Conservation (phyloP, 2,113 vertebrate species). For the Hippocampus guttulatus region DNA sequence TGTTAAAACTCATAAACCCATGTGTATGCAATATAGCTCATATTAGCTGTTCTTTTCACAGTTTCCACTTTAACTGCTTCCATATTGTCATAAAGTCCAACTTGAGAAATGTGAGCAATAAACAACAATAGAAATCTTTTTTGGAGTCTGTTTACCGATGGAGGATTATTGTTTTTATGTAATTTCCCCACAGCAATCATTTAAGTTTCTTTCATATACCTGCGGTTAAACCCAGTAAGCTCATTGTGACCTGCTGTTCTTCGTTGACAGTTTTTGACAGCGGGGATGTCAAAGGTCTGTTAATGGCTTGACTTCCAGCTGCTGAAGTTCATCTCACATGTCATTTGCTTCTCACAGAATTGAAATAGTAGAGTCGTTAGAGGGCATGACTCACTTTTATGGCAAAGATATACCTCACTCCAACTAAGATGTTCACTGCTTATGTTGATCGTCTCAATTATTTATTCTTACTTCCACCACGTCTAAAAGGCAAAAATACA, state of each 20-base stretch:
- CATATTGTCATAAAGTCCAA: not conserved
- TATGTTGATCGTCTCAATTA: not conserved
- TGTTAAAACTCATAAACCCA: not conserved
- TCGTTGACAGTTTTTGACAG: constrained; percentile 9
- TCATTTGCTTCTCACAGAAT: constrained; percentile 2
- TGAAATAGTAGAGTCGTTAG: constrained; percentile 6
- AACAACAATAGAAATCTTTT: not conserved
- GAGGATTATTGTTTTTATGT: not conserved
- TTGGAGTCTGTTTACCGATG: not conserved
- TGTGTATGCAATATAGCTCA: not conserved
- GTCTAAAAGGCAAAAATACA: not conserved
- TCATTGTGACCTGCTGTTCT: constrained; percentile 3
- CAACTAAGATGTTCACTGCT: not conserved
- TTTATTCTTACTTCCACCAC: not conserved
- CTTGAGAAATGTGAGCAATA: not conserved
- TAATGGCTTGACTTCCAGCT: constrained; percentile 13
- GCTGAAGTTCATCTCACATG: constrained; percentile 2
- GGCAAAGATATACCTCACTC: not conserved
- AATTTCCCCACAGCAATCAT: not conserved
- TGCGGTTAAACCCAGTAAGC: not conserved
- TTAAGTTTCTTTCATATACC: not conserved
- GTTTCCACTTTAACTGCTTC: not conserved
- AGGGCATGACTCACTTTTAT: constrained; percentile 6
- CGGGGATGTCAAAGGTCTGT: constrained; percentile 12
- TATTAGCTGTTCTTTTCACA: not conserved